phyloP scores from a whole-genome alignment of 2,888 invertebrate genomes.

The Cheilosia grossa region DNA sequence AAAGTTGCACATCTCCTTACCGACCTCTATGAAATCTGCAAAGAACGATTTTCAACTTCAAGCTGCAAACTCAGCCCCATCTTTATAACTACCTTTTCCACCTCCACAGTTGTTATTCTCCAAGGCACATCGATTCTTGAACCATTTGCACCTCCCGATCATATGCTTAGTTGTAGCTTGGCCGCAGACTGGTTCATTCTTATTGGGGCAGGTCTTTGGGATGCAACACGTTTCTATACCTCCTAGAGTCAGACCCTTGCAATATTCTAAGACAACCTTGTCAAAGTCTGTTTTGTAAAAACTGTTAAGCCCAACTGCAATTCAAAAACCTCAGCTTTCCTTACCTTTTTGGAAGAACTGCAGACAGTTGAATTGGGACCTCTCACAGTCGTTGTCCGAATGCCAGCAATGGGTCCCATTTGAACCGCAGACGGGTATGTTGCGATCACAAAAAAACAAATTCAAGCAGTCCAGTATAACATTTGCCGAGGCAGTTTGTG shows the following conservation, averaged over 20 bases:
- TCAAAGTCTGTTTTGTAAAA: conserved; percentile 39
- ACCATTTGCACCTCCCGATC: conserved; percentile 27
- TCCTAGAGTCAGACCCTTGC: conserved; percentile 17
- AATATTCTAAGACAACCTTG: conserved; percentile 28
- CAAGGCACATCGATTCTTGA: conserved; percentile 49
- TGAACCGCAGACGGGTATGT: conserved; percentile 38
- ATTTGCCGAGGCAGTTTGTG: conserved; percentile 22
- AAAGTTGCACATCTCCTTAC: conserved; percentile 16
- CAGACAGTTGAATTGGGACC: conserved; percentile 52
- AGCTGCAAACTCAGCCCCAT: neutral
- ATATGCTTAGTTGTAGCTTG: neutral
- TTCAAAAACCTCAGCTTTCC: neutral
- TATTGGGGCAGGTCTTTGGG: conserved; percentile 7
- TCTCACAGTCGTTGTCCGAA: conserved; percentile 51
- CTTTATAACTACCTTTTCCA: neutral
- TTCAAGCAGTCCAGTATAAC: conserved; percentile 41
- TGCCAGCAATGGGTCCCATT: conserved; percentile 58
- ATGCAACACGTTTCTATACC: conserved; percentile 39
- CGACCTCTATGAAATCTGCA: conserved; percentile 19
- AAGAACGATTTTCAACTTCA: neutral
- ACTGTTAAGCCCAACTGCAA: neutral
- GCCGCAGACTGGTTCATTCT: conserved; percentile 31
- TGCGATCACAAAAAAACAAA: conserved; percentile 30
- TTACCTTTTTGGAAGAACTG: conserved; percentile 37
- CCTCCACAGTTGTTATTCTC: conserved; percentile 29